A percentile compares a stretch with the other conserved stretches of the same genome.
phyloP scores from a whole-genome alignment of 2,113 vertebrate genomes.

The Egretta garzetta region DNA sequence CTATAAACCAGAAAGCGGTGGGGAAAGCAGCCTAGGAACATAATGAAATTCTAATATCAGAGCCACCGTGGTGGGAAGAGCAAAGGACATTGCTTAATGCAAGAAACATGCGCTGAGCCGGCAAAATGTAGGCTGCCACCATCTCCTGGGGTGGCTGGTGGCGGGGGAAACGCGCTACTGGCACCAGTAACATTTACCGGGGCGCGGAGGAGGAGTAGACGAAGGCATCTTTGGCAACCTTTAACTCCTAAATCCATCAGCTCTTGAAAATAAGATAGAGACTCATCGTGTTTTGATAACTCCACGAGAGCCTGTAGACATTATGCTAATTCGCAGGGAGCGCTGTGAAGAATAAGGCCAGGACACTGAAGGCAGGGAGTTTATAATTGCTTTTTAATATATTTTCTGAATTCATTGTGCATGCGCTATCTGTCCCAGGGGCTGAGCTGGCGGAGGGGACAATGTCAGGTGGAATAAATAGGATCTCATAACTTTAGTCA shows the following conservation, averaged over 20 bases:
- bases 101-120: not conserved
- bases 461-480: slow-evolving; percentile 57
- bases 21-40: slow-evolving; percentile 3
- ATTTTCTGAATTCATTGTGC: slow-evolving; percentile 74
- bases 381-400: slow-evolving; percentile 77
- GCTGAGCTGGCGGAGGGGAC: slow-evolving; percentile 49
- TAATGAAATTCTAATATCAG: slow-evolving; percentile 11
- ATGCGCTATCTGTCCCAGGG: slow-evolving; percentile 50
- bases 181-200: not conserved
- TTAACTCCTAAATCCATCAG: slow-evolving; percentile 39
- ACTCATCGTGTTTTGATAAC: slow-evolving; percentile 61
- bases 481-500: slow-evolving; percentile 64
- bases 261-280: slow-evolving; percentile 65
- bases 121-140: slow-evolving; percentile 18
- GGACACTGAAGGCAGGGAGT: slow-evolving; percentile 67
- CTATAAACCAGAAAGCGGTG: not conserved
- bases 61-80: not conserved
- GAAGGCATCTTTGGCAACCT: slow-evolving; percentile 42
- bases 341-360: slow-evolving; percentile 57
- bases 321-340: slow-evolving; percentile 72
- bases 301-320: slow-evolving; percentile 66
- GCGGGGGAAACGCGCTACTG: not conserved
- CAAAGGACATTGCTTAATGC: not conserved
- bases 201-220: not conserved
- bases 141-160: slow-evolving; percentile 11